A percentile compares a stretch with the other conserved stretches of the same genome.
Evolutionary conservation across 2,113 vertebrate species (phyloP).

Genomic region (Urocitellus parryii): DNA sequence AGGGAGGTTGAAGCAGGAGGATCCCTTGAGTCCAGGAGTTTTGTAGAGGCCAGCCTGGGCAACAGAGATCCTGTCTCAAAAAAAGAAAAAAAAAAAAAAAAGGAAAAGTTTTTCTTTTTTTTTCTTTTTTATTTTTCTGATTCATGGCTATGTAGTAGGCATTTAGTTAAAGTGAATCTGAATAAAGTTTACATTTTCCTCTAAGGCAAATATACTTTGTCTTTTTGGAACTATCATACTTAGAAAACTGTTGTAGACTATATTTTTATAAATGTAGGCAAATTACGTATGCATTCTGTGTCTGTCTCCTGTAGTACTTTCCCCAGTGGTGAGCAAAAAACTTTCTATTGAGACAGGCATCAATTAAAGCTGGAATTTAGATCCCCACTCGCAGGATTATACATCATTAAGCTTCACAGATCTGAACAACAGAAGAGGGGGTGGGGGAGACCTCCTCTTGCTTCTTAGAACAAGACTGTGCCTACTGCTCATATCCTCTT

Average conservation of each 20-base stretch:
- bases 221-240: constrained; percentile 26
- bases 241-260: neutral
- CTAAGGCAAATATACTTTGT: constrained; percentile 26
- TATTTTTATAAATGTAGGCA: neutral
- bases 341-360: neutral
- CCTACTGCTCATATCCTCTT: neutral
- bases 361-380: constrained; percentile 40
- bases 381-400: constrained; percentile 26
- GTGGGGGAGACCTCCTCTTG: neutral
- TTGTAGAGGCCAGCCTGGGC: neutral
- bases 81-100: neutral
- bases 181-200: constrained; percentile 23
- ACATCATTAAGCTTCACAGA: constrained; percentile 1
- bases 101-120: neutral
- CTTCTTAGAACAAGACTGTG: neutral
- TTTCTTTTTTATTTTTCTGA: neutral
- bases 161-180: constrained; percentile 30
- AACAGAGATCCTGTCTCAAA: neutral
- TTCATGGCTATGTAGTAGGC: neutral
- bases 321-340: neutral
- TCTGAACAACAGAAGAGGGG: neutral
- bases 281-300: neutral
- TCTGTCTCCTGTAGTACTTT: neutral
- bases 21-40: neutral
- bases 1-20: neutral